phyloP scores from a whole-genome alignment of 2,113 vertebrate genomes.

The Enhydra lutris region DNA sequence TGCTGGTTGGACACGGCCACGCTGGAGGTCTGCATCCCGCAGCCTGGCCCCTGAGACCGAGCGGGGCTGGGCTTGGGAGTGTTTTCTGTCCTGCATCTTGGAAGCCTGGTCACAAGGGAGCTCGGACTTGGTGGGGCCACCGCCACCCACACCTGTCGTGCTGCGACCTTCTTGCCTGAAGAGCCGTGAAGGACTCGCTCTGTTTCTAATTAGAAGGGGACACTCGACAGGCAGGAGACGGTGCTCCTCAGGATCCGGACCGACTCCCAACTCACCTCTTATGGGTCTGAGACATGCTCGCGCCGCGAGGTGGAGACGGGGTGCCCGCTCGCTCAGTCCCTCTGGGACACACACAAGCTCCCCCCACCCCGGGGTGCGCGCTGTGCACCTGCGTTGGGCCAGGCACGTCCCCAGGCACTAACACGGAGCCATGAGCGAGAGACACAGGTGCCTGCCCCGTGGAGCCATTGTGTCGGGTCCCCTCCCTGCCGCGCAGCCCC shows the following conservation, averaged over 20 bases:
- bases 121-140: neutral
- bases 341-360: neutral
- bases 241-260: neutral
- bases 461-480: neutral
- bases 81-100: neutral
- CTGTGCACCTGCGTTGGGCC: neutral
- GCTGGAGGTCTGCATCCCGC: fast-evolving
- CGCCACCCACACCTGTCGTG: neutral
- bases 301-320: neutral
- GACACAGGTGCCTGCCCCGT: too few relatives aligned
- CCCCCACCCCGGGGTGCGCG: neutral
- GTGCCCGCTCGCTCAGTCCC: neutral
- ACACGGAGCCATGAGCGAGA: neutral
- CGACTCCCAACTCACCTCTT: too few relatives aligned
- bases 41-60: neutral
- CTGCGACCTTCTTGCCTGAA: neutral
- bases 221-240: neutral
- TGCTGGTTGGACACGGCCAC: neutral
- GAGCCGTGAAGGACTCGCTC: fast-evolving
- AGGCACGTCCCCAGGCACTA: neutral
- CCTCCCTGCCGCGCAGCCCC: neutral
- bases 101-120: neutral
- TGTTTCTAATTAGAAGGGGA: neutral
- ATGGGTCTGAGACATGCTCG: fast-evolving
- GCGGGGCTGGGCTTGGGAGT: fast-evolving